Evolutionary conservation across 2,888 invertebrate species (phyloP).

Genomic region (Lasioglossum oenotherae): DNA sequence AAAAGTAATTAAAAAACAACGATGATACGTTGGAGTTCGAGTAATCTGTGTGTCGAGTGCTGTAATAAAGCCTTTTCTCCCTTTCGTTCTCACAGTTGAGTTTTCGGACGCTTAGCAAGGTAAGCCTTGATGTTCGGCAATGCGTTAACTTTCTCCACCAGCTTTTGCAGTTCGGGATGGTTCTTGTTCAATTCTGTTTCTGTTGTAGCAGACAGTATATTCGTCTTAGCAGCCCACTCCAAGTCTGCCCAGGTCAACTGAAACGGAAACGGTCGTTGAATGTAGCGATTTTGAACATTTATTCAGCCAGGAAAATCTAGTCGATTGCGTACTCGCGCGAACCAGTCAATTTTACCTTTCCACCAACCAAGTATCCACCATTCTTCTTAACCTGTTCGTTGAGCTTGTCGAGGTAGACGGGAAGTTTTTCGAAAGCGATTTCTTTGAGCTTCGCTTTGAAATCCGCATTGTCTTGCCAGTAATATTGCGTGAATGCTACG

Average conservation of each 20-base stretch:
- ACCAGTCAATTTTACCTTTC: constrained; percentile 75
- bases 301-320: not conserved
- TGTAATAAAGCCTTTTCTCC: not conserved
- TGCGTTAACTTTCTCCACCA: constrained; percentile 81
- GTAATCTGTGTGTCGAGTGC: not conserved
- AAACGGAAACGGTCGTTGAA: not conserved
- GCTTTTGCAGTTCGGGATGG: constrained; percentile 83
- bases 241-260: constrained; percentile 84
- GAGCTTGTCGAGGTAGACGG: constrained; percentile 72
- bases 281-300: not conserved
- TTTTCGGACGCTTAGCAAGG: constrained; percentile 78
- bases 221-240: constrained; percentile 80
- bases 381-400: constrained; percentile 78
- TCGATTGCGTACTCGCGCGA: not conserved
- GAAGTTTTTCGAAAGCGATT: constrained; percentile 68
- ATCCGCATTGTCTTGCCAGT: constrained; percentile 75
- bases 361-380: constrained; percentile 78
- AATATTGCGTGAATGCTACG: constrained; percentile 72
- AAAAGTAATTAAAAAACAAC: not conserved
- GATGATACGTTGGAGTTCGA: not conserved
- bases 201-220: constrained; percentile 77
- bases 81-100: not conserved
- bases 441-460: constrained; percentile 75
- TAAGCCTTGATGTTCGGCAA: constrained; percentile 84
- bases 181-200: constrained; percentile 79